These are phyloP conservation scores for Bugula neritina DNA, from an alignment of 2,888 invertebrate genomes.

Conservation along the genomic window DNA sequence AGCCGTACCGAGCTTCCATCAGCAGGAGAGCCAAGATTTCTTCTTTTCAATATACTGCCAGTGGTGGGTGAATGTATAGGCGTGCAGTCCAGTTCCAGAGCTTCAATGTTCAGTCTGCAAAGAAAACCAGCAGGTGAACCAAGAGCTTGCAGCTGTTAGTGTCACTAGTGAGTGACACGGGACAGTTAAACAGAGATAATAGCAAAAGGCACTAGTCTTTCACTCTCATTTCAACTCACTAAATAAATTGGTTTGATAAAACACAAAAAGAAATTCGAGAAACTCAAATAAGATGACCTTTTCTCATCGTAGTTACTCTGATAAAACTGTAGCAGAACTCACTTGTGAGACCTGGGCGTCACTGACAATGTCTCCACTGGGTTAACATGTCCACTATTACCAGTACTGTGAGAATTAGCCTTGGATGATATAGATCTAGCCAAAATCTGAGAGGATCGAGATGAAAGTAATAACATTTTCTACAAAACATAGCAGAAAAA, in stretches of 20 bases:
- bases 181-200: not conserved
- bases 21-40: not conserved
- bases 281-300: too few species aligned
- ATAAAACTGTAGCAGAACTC: too few species aligned
- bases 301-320: too few species aligned
- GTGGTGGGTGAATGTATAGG: slow-evolving; percentile 20
- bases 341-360: slow-evolving; percentile 21
- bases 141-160: not conserved
- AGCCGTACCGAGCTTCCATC: not conserved
- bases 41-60: slow-evolving; percentile 15
- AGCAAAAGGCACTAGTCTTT: not conserved
- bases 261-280: too few species aligned
- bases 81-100: slow-evolving; percentile 17
- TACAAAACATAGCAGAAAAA: not conserved
- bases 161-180: not conserved
- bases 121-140: not conserved
- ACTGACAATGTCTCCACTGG: not conserved
- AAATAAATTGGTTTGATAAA: too few species aligned
- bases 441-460: slow-evolving; percentile 16
- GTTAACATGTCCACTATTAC: slow-evolving; percentile 4
- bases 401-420: not conserved
- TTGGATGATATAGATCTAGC: slow-evolving; percentile 8
- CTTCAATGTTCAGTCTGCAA: slow-evolving; percentile 9
- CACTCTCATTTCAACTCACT: too few species aligned
- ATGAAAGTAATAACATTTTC: not conserved